These are phyloP conservation scores for Pogonognathellus flavescens DNA, from an alignment of 1,140 invertebrate species.

Conservation along the genomic window DNA sequence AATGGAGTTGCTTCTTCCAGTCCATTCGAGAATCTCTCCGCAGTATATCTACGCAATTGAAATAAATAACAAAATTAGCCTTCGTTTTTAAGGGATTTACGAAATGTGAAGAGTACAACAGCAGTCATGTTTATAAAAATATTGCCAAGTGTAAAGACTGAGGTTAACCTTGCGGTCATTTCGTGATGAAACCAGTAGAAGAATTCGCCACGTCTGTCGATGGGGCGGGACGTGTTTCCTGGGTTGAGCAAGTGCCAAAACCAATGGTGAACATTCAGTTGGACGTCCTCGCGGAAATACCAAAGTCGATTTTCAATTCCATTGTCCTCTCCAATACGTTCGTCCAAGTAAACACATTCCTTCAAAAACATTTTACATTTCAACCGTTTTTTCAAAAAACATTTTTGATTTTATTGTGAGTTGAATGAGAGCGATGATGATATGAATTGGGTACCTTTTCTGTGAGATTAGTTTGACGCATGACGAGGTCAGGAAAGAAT, in stretches of 20 bases:
- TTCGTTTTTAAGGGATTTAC: no score
- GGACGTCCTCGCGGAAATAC: conserved; percentile 82
- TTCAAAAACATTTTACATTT: not conserved
- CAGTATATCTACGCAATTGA: not conserved
- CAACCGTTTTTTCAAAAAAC: not conserved
- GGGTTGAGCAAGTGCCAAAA: conserved; percentile 16
- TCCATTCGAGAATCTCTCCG: not conserved
- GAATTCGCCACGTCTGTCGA: conserved; percentile 7
- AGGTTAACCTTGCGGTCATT: conserved; percentile 32
- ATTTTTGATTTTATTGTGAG: not conserved
- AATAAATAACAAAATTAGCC: not conserved
- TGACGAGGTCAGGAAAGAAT: conserved; percentile 9
- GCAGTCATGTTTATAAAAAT: not conserved
- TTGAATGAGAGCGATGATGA: not conserved
- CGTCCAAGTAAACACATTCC: conserved; percentile 15
- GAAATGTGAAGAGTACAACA: not conserved
- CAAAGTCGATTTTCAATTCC: conserved; percentile 74
- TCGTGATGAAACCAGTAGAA: conserved; percentile 21
- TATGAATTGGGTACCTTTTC: not conserved
- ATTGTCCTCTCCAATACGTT: not conserved
- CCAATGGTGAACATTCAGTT: conserved; percentile 75
- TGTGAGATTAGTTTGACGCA: not conserved
- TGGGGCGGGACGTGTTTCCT: not conserved
- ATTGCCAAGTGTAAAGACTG: not conserved
- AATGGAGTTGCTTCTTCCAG: not conserved